Conservation (phyloP, 2,113 vertebrate species). For the Polypterus bichir region DNA sequence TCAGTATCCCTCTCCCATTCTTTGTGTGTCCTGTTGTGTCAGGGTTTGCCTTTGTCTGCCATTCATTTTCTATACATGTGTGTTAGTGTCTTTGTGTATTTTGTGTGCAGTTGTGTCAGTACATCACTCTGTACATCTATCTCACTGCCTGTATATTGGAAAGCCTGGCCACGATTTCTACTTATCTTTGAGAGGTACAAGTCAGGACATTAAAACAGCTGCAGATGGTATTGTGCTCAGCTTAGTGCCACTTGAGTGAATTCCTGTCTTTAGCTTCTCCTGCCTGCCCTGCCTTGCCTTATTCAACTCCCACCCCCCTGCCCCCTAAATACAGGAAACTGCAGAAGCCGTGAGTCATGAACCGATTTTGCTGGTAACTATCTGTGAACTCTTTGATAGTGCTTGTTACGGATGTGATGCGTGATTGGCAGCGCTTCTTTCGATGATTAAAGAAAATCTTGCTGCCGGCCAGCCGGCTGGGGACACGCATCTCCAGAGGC, state of each 20-base stretch:
- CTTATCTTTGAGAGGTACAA: no score
- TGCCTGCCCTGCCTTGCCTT: not conserved
- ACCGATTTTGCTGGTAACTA: slow-evolving; percentile 40
- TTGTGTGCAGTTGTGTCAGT: no score
- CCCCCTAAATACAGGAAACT: slow-evolving; percentile 33
- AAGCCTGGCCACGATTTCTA: no score
- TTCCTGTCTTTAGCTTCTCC: slow-evolving; percentile 21
- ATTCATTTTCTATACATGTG: no score
- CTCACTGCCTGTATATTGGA: no score
- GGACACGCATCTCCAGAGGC: slow-evolving; percentile 22
- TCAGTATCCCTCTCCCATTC: no score
- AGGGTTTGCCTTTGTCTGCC: no score
- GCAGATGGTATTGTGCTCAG: slow-evolving; percentile 34
- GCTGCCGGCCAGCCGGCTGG: slow-evolving; percentile 18
- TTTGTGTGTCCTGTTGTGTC: no score
- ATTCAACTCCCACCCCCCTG: not conserved
- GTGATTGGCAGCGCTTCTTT: slow-evolving; percentile 35
- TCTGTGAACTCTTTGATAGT: slow-evolving; percentile 43
- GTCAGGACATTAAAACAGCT: slow-evolving; percentile 21
- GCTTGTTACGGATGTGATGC: slow-evolving; percentile 48
- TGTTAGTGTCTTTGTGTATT: no score
- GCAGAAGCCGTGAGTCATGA: slow-evolving; percentile 43
- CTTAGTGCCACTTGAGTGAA: slow-evolving; percentile 30
- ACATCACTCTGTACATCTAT: no score
- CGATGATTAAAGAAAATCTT: slow-evolving; percentile 50